Evolutionary conservation across 2,888 invertebrate genomes (phyloP).

Genomic region (Clostera curtula): DNA sequence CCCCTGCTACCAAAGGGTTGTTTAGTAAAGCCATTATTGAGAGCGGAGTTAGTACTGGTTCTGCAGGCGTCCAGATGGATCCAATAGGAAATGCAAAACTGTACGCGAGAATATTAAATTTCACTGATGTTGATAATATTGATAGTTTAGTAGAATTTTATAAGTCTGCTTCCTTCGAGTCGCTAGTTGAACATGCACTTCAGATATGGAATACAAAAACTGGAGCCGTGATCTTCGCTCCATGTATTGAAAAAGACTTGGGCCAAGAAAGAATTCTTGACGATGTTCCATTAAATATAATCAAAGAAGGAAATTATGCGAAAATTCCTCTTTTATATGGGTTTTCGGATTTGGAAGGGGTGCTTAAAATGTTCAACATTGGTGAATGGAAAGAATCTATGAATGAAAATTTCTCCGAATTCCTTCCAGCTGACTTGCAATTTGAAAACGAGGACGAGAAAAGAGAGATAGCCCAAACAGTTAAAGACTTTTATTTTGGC

Average conservation of each 20-base stretch:
- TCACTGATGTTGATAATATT: conserved; percentile 29
- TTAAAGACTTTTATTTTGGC: conserved; percentile 41
- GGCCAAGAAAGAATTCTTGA: conserved; percentile 27
- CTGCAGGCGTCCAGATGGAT: conserved; percentile 28
- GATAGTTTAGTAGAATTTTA: conserved; percentile 39
- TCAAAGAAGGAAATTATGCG: conserved; percentile 27
- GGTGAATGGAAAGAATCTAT: conserved; percentile 30
- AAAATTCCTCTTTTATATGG: conserved; percentile 40
- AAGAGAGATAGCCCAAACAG: conserved; percentile 23
- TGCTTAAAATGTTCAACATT: conserved; percentile 18
- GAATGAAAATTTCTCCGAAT: conserved; percentile 40
- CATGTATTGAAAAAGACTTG: conserved; percentile 29
- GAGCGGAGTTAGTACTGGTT: conserved; percentile 32
- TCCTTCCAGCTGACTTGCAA: conserved; percentile 37
- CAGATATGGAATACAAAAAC: too few species aligned
- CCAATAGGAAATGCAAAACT: conserved; percentile 31
- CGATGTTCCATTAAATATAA: conserved; percentile 32
- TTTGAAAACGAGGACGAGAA: conserved; percentile 31
- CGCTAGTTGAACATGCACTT: conserved; percentile 17
- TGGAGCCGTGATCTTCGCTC: conserved; percentile 17
- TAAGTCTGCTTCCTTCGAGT: conserved; percentile 24
- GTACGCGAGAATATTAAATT: conserved; percentile 24
- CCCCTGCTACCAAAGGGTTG: conserved; percentile 28
- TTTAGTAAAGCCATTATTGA: conserved; percentile 39
- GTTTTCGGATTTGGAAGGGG: conserved; percentile 34